phyloP scores from a whole-genome alignment of 2,797 vertebrate genomes.

The Sebastes steindachneri region DNA sequence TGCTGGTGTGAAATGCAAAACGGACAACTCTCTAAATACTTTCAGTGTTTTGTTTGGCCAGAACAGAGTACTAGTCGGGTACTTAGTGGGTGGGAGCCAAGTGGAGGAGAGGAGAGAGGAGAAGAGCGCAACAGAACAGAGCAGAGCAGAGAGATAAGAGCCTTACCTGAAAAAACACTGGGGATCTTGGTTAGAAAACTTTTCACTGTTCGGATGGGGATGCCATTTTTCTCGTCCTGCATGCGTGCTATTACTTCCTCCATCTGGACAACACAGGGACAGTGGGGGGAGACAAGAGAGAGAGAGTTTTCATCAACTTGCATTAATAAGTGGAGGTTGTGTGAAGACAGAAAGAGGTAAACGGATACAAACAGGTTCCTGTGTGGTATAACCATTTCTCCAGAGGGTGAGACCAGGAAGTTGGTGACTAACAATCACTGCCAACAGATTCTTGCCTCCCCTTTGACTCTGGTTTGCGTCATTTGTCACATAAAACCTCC shows the following conservation, averaged over 20 bases:
- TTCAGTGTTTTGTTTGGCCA: slow-evolving; percentile 49
- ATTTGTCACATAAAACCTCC: slow-evolving; percentile 46
- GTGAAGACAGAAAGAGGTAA: slow-evolving; percentile 13
- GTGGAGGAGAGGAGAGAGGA: slow-evolving; percentile 15
- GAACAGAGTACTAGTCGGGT: slow-evolving; percentile 5
- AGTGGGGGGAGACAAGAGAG: not conserved
- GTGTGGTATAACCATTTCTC: slow-evolving; percentile 25
- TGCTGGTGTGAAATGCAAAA: slow-evolving; percentile 41
- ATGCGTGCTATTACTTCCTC: slow-evolving; percentile 96
- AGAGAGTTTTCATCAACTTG: slow-evolving; percentile 32
- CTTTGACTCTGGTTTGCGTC: slow-evolving; percentile 44
- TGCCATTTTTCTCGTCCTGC: slow-evolving; percentile 97
- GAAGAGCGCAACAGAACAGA: not conserved
- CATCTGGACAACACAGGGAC: slow-evolving; percentile 84
- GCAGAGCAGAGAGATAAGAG: slow-evolving; percentile 4
- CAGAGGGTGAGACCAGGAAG: slow-evolving; percentile 17
- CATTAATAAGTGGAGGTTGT: not conserved
- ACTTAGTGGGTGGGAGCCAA: slow-evolving; percentile 42
- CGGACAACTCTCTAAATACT: slow-evolving; percentile 44
- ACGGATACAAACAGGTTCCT: slow-evolving; percentile 45
- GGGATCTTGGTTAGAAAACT: slow-evolving; percentile 99
- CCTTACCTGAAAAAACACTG: slow-evolving; percentile 97
- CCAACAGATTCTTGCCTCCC: slow-evolving; percentile 36
- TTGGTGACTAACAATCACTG: slow-evolving; percentile 45
- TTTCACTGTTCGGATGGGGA: slow-evolving; percentile 97